Evolutionary conservation across 2,888 invertebrate species (phyloP), one percentile per base, ranked within the genome.

Genomic region (Lycaena phlaeas): DNA sequence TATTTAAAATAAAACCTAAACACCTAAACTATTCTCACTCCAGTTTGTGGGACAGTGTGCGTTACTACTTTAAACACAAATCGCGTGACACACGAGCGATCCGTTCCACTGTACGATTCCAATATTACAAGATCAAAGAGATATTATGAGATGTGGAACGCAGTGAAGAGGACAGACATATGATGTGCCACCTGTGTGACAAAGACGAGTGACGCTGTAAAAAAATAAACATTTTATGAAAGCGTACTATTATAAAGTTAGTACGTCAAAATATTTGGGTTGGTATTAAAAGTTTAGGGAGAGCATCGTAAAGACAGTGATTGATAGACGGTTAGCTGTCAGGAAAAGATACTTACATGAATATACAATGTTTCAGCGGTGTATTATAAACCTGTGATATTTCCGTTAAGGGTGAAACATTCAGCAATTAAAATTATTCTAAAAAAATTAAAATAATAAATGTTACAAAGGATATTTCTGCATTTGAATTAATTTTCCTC

Each of bases 101-200:
- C 30, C 40, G 31, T 40, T 40, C 40, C 40, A 40, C 40, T 31
- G 17, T 22, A 4, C 22, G 34, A 34, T 34, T 34, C 34, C 22
- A 22, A 34, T 34, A 12, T 34, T 22, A 34, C 34, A 34, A 34
- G 34, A 34, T 22, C 34, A 34, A 31, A 26, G 27, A 40, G 40
- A 40, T 40, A 40, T 40, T 39, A 39, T 25, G 26, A 26, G 40
- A 34, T 40, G 30, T 40, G 40, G 40, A 40, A 40, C 40, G 40
- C 31, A 27, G 29, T 2, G 26, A 40, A 11, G 4, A 31, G 27
- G 31, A 40, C 27, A 11, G 27, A 31, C 9, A 17, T 26, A 31
- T 25, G 17, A 25, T 5, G n/a, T 26, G 6, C 7, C 26, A 7
- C 12, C 9, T 17, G 40, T 25, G 17, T 17, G 15, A 40, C 10